Evolutionary conservation across 1,140 invertebrate species (phyloP), one percentile per base, ranked within the genome.

Genomic region (Dreissena polymorpha): DNA sequence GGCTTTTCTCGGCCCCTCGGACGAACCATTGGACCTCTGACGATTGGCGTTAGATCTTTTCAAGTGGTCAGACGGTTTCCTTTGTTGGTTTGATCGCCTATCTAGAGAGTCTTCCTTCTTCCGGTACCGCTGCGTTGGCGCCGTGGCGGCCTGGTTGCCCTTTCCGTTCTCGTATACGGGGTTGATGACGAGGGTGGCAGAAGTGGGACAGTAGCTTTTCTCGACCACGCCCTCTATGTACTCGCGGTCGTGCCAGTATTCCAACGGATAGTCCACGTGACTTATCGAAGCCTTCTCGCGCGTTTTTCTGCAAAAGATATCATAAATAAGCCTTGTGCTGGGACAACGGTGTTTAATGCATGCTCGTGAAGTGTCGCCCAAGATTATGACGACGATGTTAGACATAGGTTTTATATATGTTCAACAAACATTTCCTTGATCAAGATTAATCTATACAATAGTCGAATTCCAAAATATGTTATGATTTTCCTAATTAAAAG

Each of bases 181-280:
- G 29, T 78, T 78, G 64, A 78, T 10, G 10, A 65, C 68, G 49
- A 39, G 68, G 1, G 75, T 0, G 39, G 39, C 39, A 5, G 75
- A 68, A 5, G 25, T 78, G 12, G 64, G 25, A 6, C 21, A 53
- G 25, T 39, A 78, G n/a, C 65, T 27, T 25, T 69, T 67, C 49
- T 69, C 64, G 0, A 78, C 64, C 25, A 78, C 23, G 21, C 27
- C 68, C 49, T 78, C 75, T 18, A 78, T 69, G 23, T 78, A 78
- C 50, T 78, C 75, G 16, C 49, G n/a, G 18, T 78, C 64, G 14
- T 78, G 64, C 75, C 75, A 78, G 51, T 78, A 78, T 55, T 78
- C 75, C 49, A 78, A 21, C 3, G 75, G 75, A 27, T 68, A 78
- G 64, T 78, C 64, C 13, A 75, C 73, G 23, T 75, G 73, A 16